Base-by-base conservation (phyloP, 2,797 vertebrate species). In the Enteromius radiatus region DNA sequence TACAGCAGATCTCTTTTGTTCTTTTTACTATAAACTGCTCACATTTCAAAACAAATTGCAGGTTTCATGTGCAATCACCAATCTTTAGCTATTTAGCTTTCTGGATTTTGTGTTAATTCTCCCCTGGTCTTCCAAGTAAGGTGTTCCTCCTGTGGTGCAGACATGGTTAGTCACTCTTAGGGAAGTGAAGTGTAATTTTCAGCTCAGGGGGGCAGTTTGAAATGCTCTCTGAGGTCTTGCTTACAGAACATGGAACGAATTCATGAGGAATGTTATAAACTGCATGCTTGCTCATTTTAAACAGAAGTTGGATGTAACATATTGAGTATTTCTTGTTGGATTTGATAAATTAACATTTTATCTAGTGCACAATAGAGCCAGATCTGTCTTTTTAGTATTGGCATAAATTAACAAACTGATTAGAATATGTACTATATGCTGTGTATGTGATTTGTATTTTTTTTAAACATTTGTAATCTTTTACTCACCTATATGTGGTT, bases 91-190 rank as follows among this genome's bases (percentile, higher is more conserved):
- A 52, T 52, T 75, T 81, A 28, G 54, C 61, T 75, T 52, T 11
- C n/a, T 67, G 80, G 59, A 49, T 78, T 33, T 41, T 38, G 45
- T 41, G 70, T 41, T 75, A 64, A 75, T 75, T 67, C 70, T 65
- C 49, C 19, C 26, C 38, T 47, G 43, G 64, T 73, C 80, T 67
- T 75, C 7, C 10, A 2, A 49, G 31, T 64, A 38, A 65, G 70
- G 31, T 52, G 31, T 64, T 74, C 9, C 33, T 28, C 33, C 59
- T 74, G 70, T 3, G 3, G 71, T 52, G 45, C 59, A 81, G 70
- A 52, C 12, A 19, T 52, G 33, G 45, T 75, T 75, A 75, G 70
- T 75, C 70, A 65, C 61, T 65, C 33, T n/a, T n/a, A 56, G 56
- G 31, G 28, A 81, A 47, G 69, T 64, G 56, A 73, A 73, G 45